Percentiles rank a stretch among this genome's conserved stretches.
Evolutionary conservation across 1,140 invertebrate species (phyloP).

Genomic region (Drosophila sp.): DNA sequence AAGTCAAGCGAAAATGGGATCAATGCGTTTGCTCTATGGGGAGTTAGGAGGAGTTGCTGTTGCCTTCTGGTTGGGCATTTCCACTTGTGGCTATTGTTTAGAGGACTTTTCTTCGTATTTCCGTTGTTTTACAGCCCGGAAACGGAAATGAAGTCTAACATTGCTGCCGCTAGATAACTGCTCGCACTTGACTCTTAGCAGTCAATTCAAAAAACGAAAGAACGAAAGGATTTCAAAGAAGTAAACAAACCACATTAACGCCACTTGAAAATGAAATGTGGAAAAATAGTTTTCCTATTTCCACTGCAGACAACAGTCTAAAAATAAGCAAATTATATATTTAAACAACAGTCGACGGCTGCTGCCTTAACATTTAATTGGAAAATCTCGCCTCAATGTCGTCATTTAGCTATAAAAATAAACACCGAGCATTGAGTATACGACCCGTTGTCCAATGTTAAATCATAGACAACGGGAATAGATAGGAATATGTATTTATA

Average conservation of each 20-base stretch:
- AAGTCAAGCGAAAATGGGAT: constrained; percentile 78
- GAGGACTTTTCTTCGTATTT: constrained; percentile 52
- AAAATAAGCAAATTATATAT: constrained; percentile 67
- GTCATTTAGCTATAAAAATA: constrained; percentile 76
- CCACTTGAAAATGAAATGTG: constrained; percentile 19
- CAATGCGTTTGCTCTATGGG: constrained; percentile 34
- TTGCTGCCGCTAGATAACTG: constrained; percentile 18
- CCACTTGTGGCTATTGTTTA: constrained; percentile 71
- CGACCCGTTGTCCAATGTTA: constrained; percentile 24
- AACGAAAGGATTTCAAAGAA: constrained; percentile 2
- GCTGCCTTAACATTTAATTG: constrained; percentile 71
- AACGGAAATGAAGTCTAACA: constrained; percentile 75
- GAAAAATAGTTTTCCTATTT: constrained; percentile 41
- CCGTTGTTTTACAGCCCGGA: constrained; percentile 53
- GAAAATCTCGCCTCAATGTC: constrained; percentile 76
- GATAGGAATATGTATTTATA: constrained; percentile 60
- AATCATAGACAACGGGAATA: constrained; percentile 36
- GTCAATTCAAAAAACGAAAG: constrained; percentile 20
- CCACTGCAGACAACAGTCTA: constrained; percentile 26
- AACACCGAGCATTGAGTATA: constrained; percentile 47
- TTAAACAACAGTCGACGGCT: constrained; percentile 40
- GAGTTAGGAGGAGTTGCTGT: constrained; percentile 6
- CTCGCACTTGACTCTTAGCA: constrained; percentile 37
- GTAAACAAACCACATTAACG: constrained; percentile 24
- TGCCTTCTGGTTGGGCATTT: constrained; percentile 1